Evolutionary conservation across 53 echinoderm and acorn worm species (phyloP), one percentile per base, ranked within the genome.

Genomic region (Actinopyga echinites): DNA sequence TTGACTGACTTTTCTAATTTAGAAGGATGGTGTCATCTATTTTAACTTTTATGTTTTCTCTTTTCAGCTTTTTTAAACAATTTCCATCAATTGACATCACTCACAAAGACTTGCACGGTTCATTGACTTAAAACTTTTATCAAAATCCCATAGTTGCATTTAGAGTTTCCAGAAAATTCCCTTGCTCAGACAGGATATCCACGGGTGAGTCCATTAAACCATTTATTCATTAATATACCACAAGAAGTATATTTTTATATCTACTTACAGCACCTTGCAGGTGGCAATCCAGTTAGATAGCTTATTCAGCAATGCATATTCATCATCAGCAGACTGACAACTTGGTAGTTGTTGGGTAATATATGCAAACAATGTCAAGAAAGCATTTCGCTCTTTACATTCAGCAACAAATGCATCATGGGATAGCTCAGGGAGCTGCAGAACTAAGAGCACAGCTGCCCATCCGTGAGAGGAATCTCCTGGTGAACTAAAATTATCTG

Each of bases 351-450:
- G 85, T 55, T 96, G 97, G 30, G 86, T 52, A 13, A 94, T 69
- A 82, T 96, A 96, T 8, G 92, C 94, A 82, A 85, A 96, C 55
- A 96, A 82, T 15, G 94, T 96, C 64, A 96, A 85, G 77, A 86
- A 89, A 35, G 89, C 75, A 13, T 93, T 92, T 25, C 79, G 65
- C 83, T 90, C 89, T 56, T 84, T 52, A 21, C 97, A 91, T 62
- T 93, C 94, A 29, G 22, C 82, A 8, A 96, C 80, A 86, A 96
- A 96, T 79, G 92, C 92, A 61, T 94, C 81, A 65, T 92, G 94
- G 57, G 97, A 91, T 22, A 96, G 92, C 79, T 96, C 92, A n/a
- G 97, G 97, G 6, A 96, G 83, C 52, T 94, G 88, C 22, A 96
- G 88, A 28, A 87, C 88, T 30, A 74, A 67, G 22, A 92, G 83